Evolutionary conservation across 2,113 vertebrate species (phyloP), one percentile per base, ranked within the genome.

Genomic region (Osmerus mordax): DNA sequence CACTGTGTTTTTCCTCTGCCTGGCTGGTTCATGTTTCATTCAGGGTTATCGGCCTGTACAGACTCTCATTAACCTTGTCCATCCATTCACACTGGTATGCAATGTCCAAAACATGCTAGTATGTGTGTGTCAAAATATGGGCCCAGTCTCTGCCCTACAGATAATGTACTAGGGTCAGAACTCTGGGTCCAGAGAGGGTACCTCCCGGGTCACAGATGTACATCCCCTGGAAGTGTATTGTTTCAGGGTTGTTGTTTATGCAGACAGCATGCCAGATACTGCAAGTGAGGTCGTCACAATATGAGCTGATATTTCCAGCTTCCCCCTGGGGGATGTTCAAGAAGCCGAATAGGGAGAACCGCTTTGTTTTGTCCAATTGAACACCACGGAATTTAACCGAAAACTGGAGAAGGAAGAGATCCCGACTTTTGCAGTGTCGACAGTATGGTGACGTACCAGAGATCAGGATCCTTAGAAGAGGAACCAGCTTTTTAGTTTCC

Each of bases 381-480:
- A 87, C 88, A 87, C 83, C 88, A 88, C 84, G 80, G 81, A 74
- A 76, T 65, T 83, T 64, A 69, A 85, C 87, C 86, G 87, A 88
- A 85, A 87, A 83, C 85, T 85, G 41, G 86, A 58, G 58, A 71
- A 79, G 71, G 80, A 84, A 79, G 82, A 79, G 83, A 86, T 87
- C 81, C 78, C 81, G 86, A 77, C 79, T 83, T 88, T 86, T 78
- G 86, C 73, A 86, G 88, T 87, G 84, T 88, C 81, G 79, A 84
- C 88, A 88, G 75, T 87, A 84, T 87, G 86, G 87, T 90, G 80
- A 72, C 81, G 89, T 88, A 79, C 87, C 88, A 88, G 80, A 78
- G 83, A 88, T 87, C 80, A 82, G 79, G 86, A 90, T 86, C 80
- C 75, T 78, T 80, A 81, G 76, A 76, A 85, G 78, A 73, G 71